phyloP scores from a whole-genome alignment of 2,113 vertebrate species.

The Macaca nemestrina region DNA sequence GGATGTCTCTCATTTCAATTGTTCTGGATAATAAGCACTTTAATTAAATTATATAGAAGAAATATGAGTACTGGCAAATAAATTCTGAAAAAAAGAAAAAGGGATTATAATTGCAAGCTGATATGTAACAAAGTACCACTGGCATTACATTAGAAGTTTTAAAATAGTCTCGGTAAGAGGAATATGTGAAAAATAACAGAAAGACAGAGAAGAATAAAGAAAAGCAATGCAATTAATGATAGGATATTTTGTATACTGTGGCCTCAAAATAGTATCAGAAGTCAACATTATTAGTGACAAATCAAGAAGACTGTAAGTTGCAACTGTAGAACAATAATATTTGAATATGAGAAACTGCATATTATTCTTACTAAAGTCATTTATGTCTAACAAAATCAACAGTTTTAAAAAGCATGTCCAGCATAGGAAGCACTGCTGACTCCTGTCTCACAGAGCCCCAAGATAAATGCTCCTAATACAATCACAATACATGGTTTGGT shows the following conservation, averaged over 20 bases:
- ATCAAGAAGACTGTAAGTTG: background rate
- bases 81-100: slow-evolving; percentile 38
- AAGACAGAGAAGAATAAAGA: background rate
- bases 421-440: background rate
- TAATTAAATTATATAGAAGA: slow-evolving; percentile 42
- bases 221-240: background rate
- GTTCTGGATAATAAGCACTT: slow-evolving; percentile 21
- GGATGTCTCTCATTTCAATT: background rate
- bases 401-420: background rate
- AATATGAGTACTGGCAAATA: background rate
- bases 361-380: slow-evolving; percentile 24
- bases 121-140: background rate
- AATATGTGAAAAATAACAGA: slow-evolving; percentile 13
- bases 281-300: background rate
- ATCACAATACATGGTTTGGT: slow-evolving; percentile 12
- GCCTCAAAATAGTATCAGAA: slow-evolving; percentile 41
- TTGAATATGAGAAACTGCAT: background rate
- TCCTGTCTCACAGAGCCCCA: background rate
- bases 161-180: background rate
- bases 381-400: background rate
- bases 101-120: background rate
- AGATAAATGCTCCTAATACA: background rate
- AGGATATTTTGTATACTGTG: background rate
- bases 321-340: background rate
- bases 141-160: background rate